Base-by-base conservation (phyloP, 2,113 vertebrate species). In the Paedocypris sp. region DNA sequence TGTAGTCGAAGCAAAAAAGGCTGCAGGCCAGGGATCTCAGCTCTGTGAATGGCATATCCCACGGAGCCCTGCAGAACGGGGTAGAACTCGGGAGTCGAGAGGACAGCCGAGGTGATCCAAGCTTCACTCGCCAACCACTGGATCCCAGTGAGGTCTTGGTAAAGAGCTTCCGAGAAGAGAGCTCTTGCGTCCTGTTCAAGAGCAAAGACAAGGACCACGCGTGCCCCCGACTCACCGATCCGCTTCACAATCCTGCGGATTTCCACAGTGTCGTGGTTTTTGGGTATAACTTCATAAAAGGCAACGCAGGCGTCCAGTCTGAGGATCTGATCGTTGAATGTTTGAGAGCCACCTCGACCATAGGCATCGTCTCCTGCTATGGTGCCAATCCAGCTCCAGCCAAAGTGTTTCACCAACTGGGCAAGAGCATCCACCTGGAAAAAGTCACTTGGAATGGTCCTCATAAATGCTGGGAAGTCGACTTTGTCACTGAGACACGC, bases 61-160 rank as follows among this genome's bases (percentile, higher is more conserved):
- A 87, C 74, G 0, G 82, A 80, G 15, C 85, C 86, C 49, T 80
- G 78, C 3, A 88, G 76, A 54, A 87, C 78, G 4, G 43, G 25
- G 13, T 75, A 77, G 53, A 81, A 84, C 48, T 75, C 63, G 1
- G 80, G 79, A 3, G 62, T 74, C 20, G 84, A 81, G 53, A 88
- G 78, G 22, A 86, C 53, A 0, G 83, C 73, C 4, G 85, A 83
- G 5, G 86, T 88, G 66, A 82, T 85, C 86, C 86, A 88, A 13
- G 86, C 85, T 62, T 88, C 85, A 20, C 85, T 88, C 18, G 83
- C 85, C 26, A 88, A 57, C 86, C 86, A 88, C 51, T 87, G 85
- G 22, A 85, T 80, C 4, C 81, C 83, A 22, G 75, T 79, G 33
- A 88, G 75, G 10, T 75, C 80, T 38, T 76, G 62, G 49, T 72